These are phyloP conservation scores for Thysanoteuthis rhombus DNA, from an alignment of 2,888 invertebrate species.

Conservation along the genomic window DNA sequence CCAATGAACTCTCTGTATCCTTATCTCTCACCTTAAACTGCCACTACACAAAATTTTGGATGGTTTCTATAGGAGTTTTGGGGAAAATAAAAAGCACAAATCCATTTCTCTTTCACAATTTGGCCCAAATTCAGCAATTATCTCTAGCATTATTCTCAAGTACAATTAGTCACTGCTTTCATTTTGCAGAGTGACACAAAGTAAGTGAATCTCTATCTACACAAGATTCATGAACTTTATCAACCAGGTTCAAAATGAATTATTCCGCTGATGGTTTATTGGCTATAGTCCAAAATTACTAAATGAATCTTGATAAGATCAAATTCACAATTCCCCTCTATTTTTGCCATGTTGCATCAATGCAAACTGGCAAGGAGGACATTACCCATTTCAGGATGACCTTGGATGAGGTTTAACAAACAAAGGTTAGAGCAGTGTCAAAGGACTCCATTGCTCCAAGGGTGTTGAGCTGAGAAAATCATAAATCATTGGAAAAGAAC, in stretches of 20 bases:
- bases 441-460: neutral
- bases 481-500: neutral
- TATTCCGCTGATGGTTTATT: neutral
- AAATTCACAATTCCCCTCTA: neutral
- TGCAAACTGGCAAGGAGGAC: neutral
- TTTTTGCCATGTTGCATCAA: neutral
- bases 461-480: neutral
- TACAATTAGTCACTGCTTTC: too few relatives aligned
- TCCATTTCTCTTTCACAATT: too few relatives aligned
- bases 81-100: too few relatives aligned
- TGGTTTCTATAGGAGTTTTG: too few relatives aligned
- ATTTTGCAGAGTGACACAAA: too few relatives aligned
- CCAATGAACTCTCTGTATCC: too few relatives aligned
- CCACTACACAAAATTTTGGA: too few relatives aligned
- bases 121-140: too few relatives aligned
- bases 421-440: neutral
- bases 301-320: neutral
- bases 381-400: neutral
- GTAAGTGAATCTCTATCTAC: neutral
- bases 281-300: neutral
- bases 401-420: neutral
- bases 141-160: too few relatives aligned
- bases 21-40: too few relatives aligned
- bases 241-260: neutral
- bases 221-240: neutral